These are phyloP conservation scores for Leptosomus discolor DNA, from an alignment of 2,113 vertebrate genomes.

Conservation along the genomic window DNA sequence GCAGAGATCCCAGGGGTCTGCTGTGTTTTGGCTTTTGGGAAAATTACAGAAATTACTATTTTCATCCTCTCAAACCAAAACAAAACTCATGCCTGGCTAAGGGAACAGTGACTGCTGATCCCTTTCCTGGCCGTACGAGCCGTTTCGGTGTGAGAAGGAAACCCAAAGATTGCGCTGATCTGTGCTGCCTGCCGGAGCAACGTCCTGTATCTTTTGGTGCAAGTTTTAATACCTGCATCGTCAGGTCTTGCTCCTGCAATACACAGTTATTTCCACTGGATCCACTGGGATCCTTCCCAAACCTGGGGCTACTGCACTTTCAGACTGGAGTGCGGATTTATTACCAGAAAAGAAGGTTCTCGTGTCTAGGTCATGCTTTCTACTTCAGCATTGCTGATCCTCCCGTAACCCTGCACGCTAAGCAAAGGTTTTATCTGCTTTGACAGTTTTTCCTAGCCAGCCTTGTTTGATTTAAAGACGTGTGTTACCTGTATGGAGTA, in stretches of 20 bases:
- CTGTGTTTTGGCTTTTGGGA: background rate
- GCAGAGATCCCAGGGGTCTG: background rate
- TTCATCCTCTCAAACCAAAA: background rate
- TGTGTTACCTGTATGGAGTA: constrained; percentile 77
- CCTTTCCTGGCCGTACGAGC: background rate
- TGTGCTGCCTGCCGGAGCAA: background rate
- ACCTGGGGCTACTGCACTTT: background rate
- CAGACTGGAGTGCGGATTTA: background rate
- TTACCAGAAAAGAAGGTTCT: background rate
- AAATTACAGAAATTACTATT: background rate
- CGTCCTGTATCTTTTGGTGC: background rate
- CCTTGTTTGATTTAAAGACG: rapidly evolving
- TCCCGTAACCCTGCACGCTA: too few relatives aligned
- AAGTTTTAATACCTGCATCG: too few relatives aligned
- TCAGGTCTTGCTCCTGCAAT: background rate
- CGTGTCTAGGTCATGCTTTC: background rate
- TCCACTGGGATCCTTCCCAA: background rate
- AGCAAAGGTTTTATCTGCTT: background rate
- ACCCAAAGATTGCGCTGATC: background rate
- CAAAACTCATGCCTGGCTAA: background rate
- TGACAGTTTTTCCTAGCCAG: background rate
- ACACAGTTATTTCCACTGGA: background rate
- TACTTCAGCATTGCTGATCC: background rate
- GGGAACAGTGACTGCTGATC: background rate
- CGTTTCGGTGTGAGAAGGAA: background rate